Percentiles rank a stretch among this genome's conserved stretches.
phyloP scores from a whole-genome alignment of 2,797 vertebrate species.

The Sebastes hopkinsi region DNA sequence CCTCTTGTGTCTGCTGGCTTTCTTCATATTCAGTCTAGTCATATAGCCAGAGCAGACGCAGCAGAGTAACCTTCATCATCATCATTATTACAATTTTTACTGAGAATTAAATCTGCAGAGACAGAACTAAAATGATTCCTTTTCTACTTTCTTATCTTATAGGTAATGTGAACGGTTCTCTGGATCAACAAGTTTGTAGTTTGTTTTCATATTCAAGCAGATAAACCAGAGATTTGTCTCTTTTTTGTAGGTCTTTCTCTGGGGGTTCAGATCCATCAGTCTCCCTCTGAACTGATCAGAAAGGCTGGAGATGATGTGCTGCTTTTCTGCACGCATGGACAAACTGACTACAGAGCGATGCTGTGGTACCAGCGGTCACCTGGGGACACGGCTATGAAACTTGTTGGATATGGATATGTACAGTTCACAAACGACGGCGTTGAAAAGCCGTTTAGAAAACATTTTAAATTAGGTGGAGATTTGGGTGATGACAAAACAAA shows the following conservation, averaged over 20 bases:
- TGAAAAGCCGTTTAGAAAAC: neutral
- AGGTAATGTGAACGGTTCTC: neutral
- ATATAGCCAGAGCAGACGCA: neutral
- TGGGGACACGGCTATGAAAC: constrained; percentile 15
- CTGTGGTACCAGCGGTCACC: constrained; percentile 44
- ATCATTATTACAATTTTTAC: no score
- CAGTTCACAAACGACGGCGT: neutral
- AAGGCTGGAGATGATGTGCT: no score
- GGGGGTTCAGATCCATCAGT: no score
- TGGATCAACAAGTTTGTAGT: neutral
- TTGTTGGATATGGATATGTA: constrained; percentile 25
- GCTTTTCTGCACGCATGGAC: neutral
- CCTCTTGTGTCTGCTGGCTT: neutral
- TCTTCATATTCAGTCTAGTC: neutral
- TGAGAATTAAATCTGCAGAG: neutral
- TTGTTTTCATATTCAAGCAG: neutral
- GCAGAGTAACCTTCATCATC: neutral
- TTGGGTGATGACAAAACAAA: neutral
- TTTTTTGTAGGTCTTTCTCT: neutral
- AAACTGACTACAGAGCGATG: constrained; percentile 35
- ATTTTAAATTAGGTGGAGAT: constrained; percentile 4
- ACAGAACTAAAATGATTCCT: neutral
- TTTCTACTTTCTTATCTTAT: neutral
- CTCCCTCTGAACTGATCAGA: no score
- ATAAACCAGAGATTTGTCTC: neutral